These are phyloP conservation scores for Thymallus thymallus DNA, from an alignment of 2,113 vertebrate species.

Conservation along the genomic window DNA sequence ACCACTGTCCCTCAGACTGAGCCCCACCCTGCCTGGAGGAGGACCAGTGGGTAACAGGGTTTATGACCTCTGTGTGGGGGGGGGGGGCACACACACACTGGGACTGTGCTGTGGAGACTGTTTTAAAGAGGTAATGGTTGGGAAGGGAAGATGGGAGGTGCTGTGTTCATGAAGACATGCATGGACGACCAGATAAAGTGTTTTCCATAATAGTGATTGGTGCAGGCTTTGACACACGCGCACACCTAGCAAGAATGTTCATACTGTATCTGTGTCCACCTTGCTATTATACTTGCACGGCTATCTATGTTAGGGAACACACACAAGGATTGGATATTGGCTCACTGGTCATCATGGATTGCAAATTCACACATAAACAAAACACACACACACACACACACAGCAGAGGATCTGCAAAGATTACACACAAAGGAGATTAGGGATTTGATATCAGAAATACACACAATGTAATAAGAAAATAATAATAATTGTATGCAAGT, in stretches of 20 bases:
- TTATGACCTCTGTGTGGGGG: constrained; percentile 29
- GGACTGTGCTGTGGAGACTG: too few species aligned
- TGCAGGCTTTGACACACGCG: constrained; percentile 43
- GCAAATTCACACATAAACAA: constrained; percentile 19
- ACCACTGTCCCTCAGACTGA: constrained; percentile 83
- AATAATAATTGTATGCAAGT: too few species aligned
- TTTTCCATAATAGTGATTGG: constrained; percentile 35
- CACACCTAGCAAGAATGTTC: constrained; percentile 58
- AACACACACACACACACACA: constrained; percentile 17
- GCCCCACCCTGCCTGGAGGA: constrained; percentile 9
- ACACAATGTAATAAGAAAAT: too few species aligned
- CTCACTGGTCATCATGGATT: constrained; percentile 13
- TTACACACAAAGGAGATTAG: constrained; percentile 17
- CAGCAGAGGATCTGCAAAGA: neutral
- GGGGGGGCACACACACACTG: too few species aligned
- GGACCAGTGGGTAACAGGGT: constrained; percentile 1
- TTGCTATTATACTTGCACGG: constrained; percentile 43
- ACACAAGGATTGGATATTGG: constrained; percentile 32
- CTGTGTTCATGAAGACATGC: constrained; percentile 21
- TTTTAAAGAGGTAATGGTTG: neutral
- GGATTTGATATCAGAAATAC: constrained; percentile 1
- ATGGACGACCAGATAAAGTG: constrained; percentile 33
- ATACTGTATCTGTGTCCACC: constrained; percentile 55
- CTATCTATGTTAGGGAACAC: constrained; percentile 5
- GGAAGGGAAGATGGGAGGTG: neutral